Evolutionary conservation across 2,888 invertebrate genomes (phyloP).

Genomic region (Carpatolechia fugitivella): DNA sequence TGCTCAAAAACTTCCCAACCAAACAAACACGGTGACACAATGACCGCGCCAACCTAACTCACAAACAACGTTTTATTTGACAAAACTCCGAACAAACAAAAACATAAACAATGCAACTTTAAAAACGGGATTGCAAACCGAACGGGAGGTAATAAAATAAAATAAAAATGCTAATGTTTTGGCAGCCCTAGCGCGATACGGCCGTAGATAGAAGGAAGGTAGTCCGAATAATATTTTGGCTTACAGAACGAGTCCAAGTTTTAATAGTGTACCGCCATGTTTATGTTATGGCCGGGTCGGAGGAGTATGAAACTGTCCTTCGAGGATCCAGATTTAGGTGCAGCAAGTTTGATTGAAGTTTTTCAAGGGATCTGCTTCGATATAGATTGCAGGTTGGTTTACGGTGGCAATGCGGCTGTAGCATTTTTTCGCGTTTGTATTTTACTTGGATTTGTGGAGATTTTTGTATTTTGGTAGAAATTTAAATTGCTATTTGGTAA

Average conservation of each 20-base stretch:
- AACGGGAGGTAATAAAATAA: slow-evolving; percentile 46
- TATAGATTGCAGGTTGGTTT: background rate
- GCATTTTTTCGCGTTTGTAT: no score
- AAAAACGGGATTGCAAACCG: slow-evolving; percentile 42
- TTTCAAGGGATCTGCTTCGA: slow-evolving; percentile 10
- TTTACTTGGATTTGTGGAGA: no score
- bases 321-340: slow-evolving; percentile 37
- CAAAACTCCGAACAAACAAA: slow-evolving; percentile 11
- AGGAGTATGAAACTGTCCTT: slow-evolving; percentile 46
- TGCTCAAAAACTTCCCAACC: background rate
- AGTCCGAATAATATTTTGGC: slow-evolving; percentile 77
- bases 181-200: slow-evolving; percentile 62
- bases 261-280: slow-evolving; percentile 76
- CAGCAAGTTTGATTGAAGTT: slow-evolving; percentile 36
- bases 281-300: slow-evolving; percentile 72
- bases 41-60: slow-evolving; percentile 1
- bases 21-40: slow-evolving; percentile 5
- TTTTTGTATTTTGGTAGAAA: no score
- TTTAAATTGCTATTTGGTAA: no score
- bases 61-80: background rate
- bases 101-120: slow-evolving; percentile 28
- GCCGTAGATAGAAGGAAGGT: slow-evolving; percentile 67
- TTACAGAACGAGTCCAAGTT: slow-evolving; percentile 77
- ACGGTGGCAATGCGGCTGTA: no score
- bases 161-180: slow-evolving; percentile 65